phyloP scores from a whole-genome alignment of 2,797 vertebrate species.

The Geotrypetes seraphini region DNA sequence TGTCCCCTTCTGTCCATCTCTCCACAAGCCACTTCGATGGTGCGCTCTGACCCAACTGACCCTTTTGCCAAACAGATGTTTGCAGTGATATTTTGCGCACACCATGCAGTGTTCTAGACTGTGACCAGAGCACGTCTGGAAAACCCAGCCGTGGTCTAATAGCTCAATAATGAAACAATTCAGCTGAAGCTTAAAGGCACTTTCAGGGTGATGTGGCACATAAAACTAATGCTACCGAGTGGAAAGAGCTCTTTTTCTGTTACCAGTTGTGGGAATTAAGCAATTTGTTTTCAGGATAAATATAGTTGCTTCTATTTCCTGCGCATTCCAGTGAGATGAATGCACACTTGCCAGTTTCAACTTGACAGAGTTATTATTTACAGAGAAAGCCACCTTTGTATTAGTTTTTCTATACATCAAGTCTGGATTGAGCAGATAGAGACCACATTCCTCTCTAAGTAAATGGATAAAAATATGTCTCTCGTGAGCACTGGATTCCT shows the following conservation, averaged over 20 bases:
- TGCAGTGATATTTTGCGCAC: no score
- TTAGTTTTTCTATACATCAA: constrained; percentile 20
- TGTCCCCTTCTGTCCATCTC: no score
- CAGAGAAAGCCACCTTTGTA: constrained; percentile 33
- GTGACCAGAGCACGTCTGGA: constrained; percentile 4
- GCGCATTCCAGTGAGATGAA: constrained; percentile 28
- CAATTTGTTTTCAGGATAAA: constrained; percentile 24
- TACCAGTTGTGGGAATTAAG: background rate
- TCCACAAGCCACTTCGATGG: no score
- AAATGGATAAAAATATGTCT: constrained; percentile 11
- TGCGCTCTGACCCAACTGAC: no score
- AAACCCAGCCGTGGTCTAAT: background rate
- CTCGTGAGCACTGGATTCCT: no score
- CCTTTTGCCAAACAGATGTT: no score
- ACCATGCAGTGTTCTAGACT: constrained; percentile 3
- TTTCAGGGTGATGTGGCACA: background rate
- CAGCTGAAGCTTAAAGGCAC: constrained; percentile 11
- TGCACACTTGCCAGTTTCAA: constrained; percentile 17
- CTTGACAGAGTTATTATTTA: constrained; percentile 39
- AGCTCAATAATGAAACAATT: constrained; percentile 2
- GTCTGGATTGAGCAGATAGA: no score
- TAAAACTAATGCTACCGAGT: background rate
- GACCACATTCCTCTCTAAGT: no score
- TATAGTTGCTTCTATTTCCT: constrained; percentile 35
- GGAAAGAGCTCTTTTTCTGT: background rate